Conservation (phyloP, 2,888 invertebrate genomes). For the Allolobophora icterica region DNA sequence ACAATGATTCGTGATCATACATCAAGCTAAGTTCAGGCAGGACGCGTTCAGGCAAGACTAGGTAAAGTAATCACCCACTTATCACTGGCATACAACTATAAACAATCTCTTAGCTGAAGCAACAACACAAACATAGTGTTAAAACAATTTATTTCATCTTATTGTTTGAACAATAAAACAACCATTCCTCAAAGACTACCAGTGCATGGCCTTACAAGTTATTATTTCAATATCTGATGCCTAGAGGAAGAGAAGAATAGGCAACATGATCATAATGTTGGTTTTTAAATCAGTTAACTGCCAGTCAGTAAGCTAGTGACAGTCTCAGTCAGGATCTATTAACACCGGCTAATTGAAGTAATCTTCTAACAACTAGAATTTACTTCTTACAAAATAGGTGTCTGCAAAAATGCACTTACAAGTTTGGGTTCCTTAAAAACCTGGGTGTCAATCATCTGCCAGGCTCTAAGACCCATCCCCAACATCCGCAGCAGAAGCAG, state of each 20-base stretch:
- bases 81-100: not conserved
- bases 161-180: not conserved
- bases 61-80: not conserved
- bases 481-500: conserved; percentile 88
- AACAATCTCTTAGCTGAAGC: not conserved
- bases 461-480: conserved; percentile 88
- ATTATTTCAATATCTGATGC: not conserved
- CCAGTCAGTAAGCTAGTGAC: not conserved
- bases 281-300: not conserved
- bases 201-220: not conserved
- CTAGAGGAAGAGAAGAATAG: not conserved
- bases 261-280: not conserved
- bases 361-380: not conserved
- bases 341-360: too few relatives aligned
- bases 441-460: conserved; percentile 93
- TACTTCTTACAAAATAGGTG: not conserved
- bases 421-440: conserved; percentile 90
- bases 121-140: not conserved
- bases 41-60: not conserved
- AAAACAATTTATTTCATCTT: too few relatives aligned
- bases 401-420: conserved; percentile 52
- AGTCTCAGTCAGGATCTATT: not conserved
- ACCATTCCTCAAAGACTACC: not conserved
- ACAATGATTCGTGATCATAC: not conserved
- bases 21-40: not conserved